Conservation (phyloP, 2,113 vertebrate species). For the Sylvilagus bachmani region DNA sequence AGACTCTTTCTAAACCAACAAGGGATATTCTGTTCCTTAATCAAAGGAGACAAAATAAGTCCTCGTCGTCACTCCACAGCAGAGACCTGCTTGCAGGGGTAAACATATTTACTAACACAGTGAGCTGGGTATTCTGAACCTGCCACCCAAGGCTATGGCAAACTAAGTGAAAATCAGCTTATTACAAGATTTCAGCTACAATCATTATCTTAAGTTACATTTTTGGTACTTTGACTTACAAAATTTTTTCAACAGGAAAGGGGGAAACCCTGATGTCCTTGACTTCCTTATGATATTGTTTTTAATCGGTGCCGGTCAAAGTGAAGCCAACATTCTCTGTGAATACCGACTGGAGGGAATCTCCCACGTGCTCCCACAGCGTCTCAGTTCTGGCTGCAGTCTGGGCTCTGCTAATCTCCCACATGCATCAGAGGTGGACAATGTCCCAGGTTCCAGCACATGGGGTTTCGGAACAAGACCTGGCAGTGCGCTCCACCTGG, state of each 20-base stretch:
- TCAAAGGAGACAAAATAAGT: conserved; percentile 72
- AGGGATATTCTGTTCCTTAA: conserved; percentile 59
- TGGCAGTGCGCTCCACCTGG: not conserved
- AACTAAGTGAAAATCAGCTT: conserved; percentile 51
- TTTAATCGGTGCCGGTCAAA: conserved; percentile 61
- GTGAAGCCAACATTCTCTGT: conserved; percentile 15
- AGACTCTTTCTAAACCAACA: conserved; percentile 58
- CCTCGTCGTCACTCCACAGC: not conserved
- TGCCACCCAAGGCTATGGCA: conserved; percentile 42
- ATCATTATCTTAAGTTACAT: conserved; percentile 29
- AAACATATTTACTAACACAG: not conserved
- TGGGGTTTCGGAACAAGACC: conserved; percentile 15
- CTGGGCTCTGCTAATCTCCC: conserved; percentile 35
- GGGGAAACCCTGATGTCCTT: not conserved
- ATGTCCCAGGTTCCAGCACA: not conserved
- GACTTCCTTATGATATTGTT: conserved; percentile 32
- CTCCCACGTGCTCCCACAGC: conserved; percentile 2
- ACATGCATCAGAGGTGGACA: conserved; percentile 48
- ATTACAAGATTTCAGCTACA: conserved; percentile 18
- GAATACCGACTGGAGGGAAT: conserved; percentile 49
- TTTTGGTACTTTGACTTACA: not conserved
- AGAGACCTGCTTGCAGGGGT: not conserved
- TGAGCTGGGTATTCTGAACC: conserved; percentile 58
- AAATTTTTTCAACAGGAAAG: conserved; percentile 35
- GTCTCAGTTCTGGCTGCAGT: not conserved